phyloP scores from a whole-genome alignment of 1,140 invertebrate genomes.

The Drosophila eugracilis region DNA sequence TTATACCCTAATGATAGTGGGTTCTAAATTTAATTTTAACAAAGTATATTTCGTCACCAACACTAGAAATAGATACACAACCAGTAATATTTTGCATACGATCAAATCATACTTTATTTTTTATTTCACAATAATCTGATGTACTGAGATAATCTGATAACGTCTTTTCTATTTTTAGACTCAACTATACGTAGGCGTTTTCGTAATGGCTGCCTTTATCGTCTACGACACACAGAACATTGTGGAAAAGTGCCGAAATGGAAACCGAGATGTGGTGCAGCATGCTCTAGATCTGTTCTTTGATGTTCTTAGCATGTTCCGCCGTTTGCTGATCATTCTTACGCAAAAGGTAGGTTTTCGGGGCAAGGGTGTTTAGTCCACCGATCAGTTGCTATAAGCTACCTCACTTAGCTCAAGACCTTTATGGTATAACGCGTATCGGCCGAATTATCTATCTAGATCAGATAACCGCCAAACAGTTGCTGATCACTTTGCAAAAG shows the following conservation, averaged over 20 bases:
- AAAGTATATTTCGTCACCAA: no score
- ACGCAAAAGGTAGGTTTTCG: slow-evolving; percentile 91
- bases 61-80: no score
- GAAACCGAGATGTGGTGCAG: slow-evolving; percentile 96
- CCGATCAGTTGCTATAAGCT: slow-evolving; percentile 15
- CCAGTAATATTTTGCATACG: no score
- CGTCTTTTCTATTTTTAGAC: slow-evolving; percentile 85
- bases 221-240: slow-evolving; percentile 98
- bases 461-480: slow-evolving; percentile 22
- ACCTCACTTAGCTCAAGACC: slow-evolving; percentile 67
- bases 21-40: no score
- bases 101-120: no score
- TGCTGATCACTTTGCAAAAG: slow-evolving; percentile 56
- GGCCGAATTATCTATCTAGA: neutral
- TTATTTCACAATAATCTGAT: neutral
- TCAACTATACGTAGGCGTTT: slow-evolving; percentile 94
- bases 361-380: neutral
- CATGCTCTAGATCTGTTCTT: slow-evolving; percentile 96
- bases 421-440: slow-evolving; percentile 63
- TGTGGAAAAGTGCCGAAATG: slow-evolving; percentile 94
- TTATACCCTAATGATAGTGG: no score
- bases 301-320: slow-evolving; percentile 96
- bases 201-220: slow-evolving; percentile 97
- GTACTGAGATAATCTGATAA: slow-evolving; percentile 7
- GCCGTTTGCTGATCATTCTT: slow-evolving; percentile 94